phyloP scores from a whole-genome alignment of 2,797 vertebrate genomes.

The Pipistrellus kuhlii region DNA sequence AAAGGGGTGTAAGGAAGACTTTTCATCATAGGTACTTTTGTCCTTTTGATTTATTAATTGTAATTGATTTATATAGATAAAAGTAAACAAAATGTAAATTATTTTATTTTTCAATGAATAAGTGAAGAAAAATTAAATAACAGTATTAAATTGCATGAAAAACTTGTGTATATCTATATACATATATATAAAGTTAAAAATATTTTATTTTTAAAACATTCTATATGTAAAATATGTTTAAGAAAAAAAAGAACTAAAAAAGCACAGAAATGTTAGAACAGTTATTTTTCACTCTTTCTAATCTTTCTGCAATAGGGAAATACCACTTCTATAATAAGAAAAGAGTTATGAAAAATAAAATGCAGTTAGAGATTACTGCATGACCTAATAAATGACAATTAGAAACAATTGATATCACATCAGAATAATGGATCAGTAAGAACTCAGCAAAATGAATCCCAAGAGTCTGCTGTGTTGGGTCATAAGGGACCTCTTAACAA shows the following conservation, averaged over 20 bases:
- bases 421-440: not conserved
- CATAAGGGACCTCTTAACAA: not conserved
- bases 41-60: not conserved
- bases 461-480: not conserved
- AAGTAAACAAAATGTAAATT: slow-evolving; percentile 6
- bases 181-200: not conserved
- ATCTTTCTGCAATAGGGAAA: slow-evolving; percentile 1
- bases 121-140: not conserved
- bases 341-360: slow-evolving; percentile 43
- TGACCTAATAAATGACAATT: slow-evolving; percentile 10
- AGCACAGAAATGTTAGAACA: not conserved
- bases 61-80: slow-evolving; percentile 1
- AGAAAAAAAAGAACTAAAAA: not conserved
- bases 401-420: slow-evolving; percentile 11
- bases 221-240: slow-evolving; percentile 4
- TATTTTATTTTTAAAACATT: slow-evolving; percentile 25
- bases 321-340: slow-evolving; percentile 25
- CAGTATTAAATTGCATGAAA: not conserved
- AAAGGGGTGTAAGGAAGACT: not conserved
- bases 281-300: slow-evolving; percentile 23
- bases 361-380: slow-evolving; percentile 25
- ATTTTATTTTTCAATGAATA: slow-evolving; percentile 13
- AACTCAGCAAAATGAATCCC: not conserved
- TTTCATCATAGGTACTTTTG: not conserved
- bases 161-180: not conserved